These are phyloP conservation scores for Terebella lapidaria DNA, from an alignment of 2,888 invertebrate species.

Conservation along the genomic window DNA sequence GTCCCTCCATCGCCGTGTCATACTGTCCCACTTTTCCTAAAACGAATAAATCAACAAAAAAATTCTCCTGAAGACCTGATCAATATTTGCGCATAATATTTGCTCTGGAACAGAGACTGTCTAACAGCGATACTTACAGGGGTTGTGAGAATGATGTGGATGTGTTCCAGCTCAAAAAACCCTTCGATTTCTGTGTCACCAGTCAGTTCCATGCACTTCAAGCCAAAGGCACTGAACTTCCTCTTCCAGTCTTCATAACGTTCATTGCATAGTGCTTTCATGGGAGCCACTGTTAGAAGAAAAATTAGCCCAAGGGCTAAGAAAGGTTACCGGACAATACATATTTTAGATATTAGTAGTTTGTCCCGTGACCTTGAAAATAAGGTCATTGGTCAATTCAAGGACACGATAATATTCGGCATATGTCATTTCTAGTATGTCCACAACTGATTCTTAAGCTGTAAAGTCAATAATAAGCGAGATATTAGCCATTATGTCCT, in stretches of 20 bases:
- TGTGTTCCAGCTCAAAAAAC: conserved; percentile 51
- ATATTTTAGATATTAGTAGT: too few relatives aligned
- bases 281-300: conserved; percentile 65
- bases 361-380: too few relatives aligned
- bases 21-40: conserved; percentile 70
- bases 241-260: conserved; percentile 67
- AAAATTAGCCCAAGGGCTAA: too few relatives aligned
- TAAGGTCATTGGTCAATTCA: too few relatives aligned
- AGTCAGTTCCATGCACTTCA: conserved; percentile 68
- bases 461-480: too few relatives aligned
- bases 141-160: conserved; percentile 68
- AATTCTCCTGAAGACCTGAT: not conserved
- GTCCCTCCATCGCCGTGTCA: conserved; percentile 71
- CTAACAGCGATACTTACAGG: conserved; percentile 60
- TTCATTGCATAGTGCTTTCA: conserved; percentile 74
- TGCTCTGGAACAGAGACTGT: not conserved
- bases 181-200: conserved; percentile 71
- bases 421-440: too few relatives aligned
- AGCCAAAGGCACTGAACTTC: conserved; percentile 64
- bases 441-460: too few relatives aligned
- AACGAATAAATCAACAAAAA: conserved; percentile 10
- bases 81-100: not conserved
- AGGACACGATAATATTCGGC: too few relatives aligned
- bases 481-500: too few relatives aligned
- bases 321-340: too few relatives aligned